Percentiles rank a stretch among this genome's conserved stretches.
phyloP scores from a whole-genome alignment of 2,888 invertebrate species.

The Ypsolopha sequella region DNA sequence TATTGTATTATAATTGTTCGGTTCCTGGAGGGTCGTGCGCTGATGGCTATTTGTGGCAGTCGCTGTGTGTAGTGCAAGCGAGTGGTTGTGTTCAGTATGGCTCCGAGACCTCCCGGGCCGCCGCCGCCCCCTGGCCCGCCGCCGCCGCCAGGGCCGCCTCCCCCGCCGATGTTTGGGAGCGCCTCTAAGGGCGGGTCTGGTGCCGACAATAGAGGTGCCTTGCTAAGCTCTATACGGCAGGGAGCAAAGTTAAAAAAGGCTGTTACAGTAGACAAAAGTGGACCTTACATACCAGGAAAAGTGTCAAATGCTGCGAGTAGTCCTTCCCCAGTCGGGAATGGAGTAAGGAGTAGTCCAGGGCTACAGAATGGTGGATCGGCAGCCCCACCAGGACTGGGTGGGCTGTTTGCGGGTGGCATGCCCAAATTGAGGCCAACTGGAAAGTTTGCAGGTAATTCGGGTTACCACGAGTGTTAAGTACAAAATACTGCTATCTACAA shows the following conservation, averaged over 20 bases:
- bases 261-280: conserved; percentile 92
- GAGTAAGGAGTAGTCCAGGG: conserved; percentile 35
- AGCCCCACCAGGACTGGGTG: conserved; percentile 69
- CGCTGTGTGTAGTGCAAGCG: conserved; percentile 19
- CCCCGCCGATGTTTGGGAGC: conserved; percentile 60
- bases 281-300: conserved; percentile 80
- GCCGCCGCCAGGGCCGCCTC: conserved; percentile 73
- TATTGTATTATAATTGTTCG: not conserved
- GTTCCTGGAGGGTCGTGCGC: conserved; percentile 7
- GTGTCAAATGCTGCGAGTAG: conserved; percentile 34
- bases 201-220: conserved; percentile 74
- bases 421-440: conserved; percentile 84
- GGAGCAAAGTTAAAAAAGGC: conserved; percentile 87
- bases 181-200: conserved; percentile 55
- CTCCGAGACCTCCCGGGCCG: conserved; percentile 75
- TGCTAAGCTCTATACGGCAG: conserved; percentile 86
- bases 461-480: too few species aligned
- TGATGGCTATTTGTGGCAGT: conserved; percentile 31
- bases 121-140: conserved; percentile 73
- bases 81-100: conserved; percentile 47
- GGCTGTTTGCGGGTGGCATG: conserved; percentile 86
- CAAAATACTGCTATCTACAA: too few species aligned
- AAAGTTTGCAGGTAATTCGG: conserved; percentile 46
- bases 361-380: conserved; percentile 48
- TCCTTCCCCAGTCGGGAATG: conserved; percentile 37